Evolutionary conservation across 2,113 vertebrate species (phyloP), one percentile per base, ranked within the genome.

Genomic region (Cathartes aura): DNA sequence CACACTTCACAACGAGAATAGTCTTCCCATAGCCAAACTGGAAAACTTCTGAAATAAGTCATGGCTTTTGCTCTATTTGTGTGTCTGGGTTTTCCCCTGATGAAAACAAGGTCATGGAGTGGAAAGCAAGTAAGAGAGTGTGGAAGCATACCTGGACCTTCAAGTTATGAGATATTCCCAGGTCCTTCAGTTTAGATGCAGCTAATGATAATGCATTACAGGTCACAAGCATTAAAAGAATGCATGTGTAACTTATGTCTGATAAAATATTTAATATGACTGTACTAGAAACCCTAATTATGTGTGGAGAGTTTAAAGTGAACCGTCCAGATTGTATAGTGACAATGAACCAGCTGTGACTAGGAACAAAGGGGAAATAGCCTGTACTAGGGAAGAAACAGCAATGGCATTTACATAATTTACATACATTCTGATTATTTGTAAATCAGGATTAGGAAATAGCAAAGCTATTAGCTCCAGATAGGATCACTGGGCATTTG

Each of bases 281-380:
- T 73, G 21, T 64, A 76, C 58, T 81, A 78, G 72, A 89, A 96
- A 91, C 32, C 45, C 42, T 82, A 87, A 93, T 87, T 78, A 78
- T 0, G 0, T 74, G 55, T 78, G 64, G 56, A 74, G 73, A 74
- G 68, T 81, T 86, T 81, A 22, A 94, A 94, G 64, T n/a, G 73
- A 91, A 45, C 55, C 0, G 3, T 74, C 84, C 94, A 95, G 94
- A 96, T 78, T 96, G 92, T 48, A 78, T 24, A 89, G 84, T 66
- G 84, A 81, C 92, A 89, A 95, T 95, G 94, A 95, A 89, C 50
- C 84, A 96, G 84, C 90, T 96, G 95, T 95, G 81, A 89, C 42
- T 66, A 48, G 87, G 42, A 93, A 87, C 73, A 91, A 93, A 93
- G 59, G 47, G 59, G 78, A 94, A 93, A 95, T 67, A 87, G 60